Base-by-base conservation (phyloP, 2,113 vertebrate genomes). In the Rissa tridactyla region DNA sequence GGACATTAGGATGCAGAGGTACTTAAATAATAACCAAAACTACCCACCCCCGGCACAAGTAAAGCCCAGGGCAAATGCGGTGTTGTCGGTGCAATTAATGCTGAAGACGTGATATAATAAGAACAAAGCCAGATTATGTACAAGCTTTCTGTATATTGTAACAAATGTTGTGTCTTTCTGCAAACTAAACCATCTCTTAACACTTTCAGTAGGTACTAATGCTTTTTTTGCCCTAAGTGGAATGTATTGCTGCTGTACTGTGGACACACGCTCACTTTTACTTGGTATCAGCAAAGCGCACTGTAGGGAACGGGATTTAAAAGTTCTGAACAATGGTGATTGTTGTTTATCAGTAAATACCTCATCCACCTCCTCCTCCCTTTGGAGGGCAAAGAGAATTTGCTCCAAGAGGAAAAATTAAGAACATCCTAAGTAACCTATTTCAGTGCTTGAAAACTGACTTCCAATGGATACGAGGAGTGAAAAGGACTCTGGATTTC, bases 21-120 rank as follows among this genome's bases (percentile, higher is more conserved):
- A 51, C 29, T 36, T 29, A 18, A 40, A 36, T 11, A 58, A 58
- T 6, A 42, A 61, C 30, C 8, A 47, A 22, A 70, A 10, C n/a
- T 16, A 15, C 11, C 26, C 44, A 23, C 32, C 49, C 27, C 49
- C 2, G 9, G 1, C 1, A 4, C 23, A n/a, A 17, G 42, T 26
- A 34, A 46, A 60, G 34, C 16, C 20, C 20, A 9, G 22, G 21
- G 40, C 32, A 38, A 69, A 70, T 7, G 36, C 6, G 15, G 34
- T 7, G 9, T 13, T 1, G 0, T 14, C 2, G 1, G 5, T 12
- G 30, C 36, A 51, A 46, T 64, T 71, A 19, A n/a, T 11, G 38
- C 36, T 11, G 12, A n/a, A n/a, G 38, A 15, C 0, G 0, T 11
- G 23, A 13, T 23, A 9, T 32, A 36, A 20, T 27, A 69, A 57